Evolutionary conservation across 1,140 invertebrate species (phyloP), one percentile per base, ranked within the genome.

Genomic region (Neuroterus valhalla): DNA sequence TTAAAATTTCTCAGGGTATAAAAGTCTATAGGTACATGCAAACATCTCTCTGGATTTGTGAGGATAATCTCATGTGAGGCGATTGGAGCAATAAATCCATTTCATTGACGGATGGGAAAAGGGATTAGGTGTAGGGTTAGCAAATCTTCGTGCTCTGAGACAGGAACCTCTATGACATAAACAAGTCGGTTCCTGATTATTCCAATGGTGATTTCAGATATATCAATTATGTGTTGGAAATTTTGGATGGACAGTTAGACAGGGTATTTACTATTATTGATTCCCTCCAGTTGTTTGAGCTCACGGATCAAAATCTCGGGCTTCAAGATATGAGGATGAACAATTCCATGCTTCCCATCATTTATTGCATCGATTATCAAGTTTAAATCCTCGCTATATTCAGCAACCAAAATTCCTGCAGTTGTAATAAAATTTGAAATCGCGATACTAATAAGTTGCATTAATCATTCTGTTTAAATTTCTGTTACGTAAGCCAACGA

Each of bases 361-460:
- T 48, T 48, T n/a, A 48, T n/a, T 48, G 46, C 46, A 6, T 48
- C 46, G 11, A 45, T 45, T 45, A 45, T 45, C n/a, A 11, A 45
- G n/a, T 45, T 45, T 45, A 45, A 45, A 45, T 48, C 46, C 19
- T 48, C 46, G 14, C 46, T 48, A 48, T 48, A 48, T 48, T 48
- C 46, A n/a, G 46, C 46, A 17, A 48, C 19, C 3, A 17, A 15
- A n/a, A 48, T 15, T 15, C 19, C 46, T 17, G n/a, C 19, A n/a
- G 12, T n/a, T 17, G 46, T 17, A n/a, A 48, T 48, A n/a, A 48
- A n/a, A n/a, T 48, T 48, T 6, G 46, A 2, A n/a, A 48, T 48
- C 6, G 19, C 2, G 6, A 48, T 48, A 5, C 19, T 48, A 17
- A 17, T 48, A 17, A 2, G 46, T 48, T n/a, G 46, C n/a, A 48